These are phyloP conservation scores for Craseonycteris thonglongyai DNA, from an alignment of 2,113 vertebrate species.

Conservation along the genomic window DNA sequence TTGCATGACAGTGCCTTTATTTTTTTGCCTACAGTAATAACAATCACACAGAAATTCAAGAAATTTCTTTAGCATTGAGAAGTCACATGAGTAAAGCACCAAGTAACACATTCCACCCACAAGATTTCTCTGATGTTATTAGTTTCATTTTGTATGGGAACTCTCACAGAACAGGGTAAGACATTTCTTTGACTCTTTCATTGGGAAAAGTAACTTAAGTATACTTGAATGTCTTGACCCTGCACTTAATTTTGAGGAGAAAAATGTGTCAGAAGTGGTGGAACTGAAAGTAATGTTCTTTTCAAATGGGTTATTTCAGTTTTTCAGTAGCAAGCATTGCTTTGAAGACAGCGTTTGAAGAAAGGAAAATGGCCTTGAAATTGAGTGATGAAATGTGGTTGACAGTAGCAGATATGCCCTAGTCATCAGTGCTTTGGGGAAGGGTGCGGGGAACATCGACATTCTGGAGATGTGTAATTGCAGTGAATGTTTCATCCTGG, in stretches of 20 bases:
- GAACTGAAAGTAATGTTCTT: neutral
- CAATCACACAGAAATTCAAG: constrained; percentile 91
- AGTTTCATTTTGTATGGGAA: constrained; percentile 98
- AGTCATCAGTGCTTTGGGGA: neutral
- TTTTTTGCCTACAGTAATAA: constrained; percentile 84
- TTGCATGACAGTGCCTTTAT: neutral
- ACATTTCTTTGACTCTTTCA: neutral
- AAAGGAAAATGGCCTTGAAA: neutral
- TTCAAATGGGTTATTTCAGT: neutral
- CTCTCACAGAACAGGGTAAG: constrained; percentile 93
- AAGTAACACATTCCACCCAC: constrained; percentile 96
- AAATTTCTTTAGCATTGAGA: constrained; percentile 92
- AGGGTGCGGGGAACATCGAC: neutral
- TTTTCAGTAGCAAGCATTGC: neutral
- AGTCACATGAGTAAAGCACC: constrained; percentile 95
- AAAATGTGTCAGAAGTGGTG: neutral
- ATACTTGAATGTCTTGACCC: neutral
- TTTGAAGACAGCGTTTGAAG: neutral
- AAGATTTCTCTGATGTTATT: constrained; percentile 98
- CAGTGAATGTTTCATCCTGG: neutral
- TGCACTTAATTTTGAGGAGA: neutral
- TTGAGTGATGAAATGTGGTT: neutral
- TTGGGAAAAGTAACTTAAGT: neutral
- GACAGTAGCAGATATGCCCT: neutral
- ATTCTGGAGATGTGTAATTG: neutral